These are phyloP conservation scores for Lamellibrachia luymesi DNA, from an alignment of 1,140 invertebrate species.

Conservation along the genomic window DNA sequence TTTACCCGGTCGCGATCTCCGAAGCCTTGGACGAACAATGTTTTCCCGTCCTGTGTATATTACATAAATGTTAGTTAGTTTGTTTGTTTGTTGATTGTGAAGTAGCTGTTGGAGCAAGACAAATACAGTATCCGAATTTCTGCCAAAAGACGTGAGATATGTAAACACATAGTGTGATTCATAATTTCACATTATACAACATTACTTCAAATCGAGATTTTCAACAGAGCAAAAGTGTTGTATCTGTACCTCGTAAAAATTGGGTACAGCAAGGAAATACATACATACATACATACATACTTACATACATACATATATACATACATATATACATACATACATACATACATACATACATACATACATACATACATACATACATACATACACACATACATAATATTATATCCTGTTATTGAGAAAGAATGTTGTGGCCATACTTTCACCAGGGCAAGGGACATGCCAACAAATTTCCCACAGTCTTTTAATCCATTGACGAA, in stretches of 20 bases:
- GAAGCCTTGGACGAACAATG: slow-evolving; percentile 5
- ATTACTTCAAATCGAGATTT: background rate
- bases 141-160: too few species aligned
- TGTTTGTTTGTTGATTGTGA: background rate
- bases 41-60: background rate
- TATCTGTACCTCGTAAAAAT: background rate
- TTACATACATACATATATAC: too few species aligned
- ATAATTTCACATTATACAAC: too few species aligned
- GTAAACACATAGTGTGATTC: too few species aligned
- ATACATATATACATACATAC: too few species aligned
- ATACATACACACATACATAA: too few species aligned
- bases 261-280: background rate
- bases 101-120: background rate
- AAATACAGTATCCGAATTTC: too few species aligned
- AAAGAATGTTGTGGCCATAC: background rate
- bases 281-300: background rate
- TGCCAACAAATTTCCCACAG: background rate
- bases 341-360: too few species aligned
- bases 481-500: background rate
- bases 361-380: too few species aligned
- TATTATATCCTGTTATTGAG: background rate
- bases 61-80: background rate
- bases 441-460: slow-evolving; percentile 9
- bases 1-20: slow-evolving; percentile 8
- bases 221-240: background rate